Conservation (phyloP, 2,888 invertebrate species). For the Merodon equestris region DNA sequence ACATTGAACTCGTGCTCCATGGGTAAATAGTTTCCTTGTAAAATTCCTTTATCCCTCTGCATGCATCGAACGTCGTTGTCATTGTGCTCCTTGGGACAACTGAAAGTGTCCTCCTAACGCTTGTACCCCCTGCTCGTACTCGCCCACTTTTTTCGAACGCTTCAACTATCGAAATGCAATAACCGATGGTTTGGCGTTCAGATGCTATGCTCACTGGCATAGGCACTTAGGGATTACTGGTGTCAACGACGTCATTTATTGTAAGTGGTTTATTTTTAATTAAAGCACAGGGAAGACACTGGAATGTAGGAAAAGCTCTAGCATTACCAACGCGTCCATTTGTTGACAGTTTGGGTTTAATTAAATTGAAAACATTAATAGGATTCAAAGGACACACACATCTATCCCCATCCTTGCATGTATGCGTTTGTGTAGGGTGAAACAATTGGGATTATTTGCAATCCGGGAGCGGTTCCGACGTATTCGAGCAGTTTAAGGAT, state of each 20-base stretch:
- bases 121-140: too few species aligned
- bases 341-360: conserved; percentile 47
- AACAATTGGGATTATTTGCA: too few species aligned
- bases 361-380: conserved; percentile 59
- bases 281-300: too few species aligned
- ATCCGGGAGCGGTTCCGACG: too few species aligned
- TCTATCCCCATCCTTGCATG: too few species aligned
- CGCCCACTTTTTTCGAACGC: too few species aligned
- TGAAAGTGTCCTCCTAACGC: conserved; percentile 7
- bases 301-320: conserved; percentile 33
- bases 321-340: conserved; percentile 42
- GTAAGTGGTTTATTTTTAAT: too few species aligned
- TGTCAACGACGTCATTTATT: conserved; percentile 37
- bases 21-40: neutral
- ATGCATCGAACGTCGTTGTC: neutral
- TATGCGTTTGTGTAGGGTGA: too few species aligned
- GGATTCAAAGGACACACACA: conserved; percentile 29
- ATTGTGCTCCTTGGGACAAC: neutral
- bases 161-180: conserved; percentile 12
- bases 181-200: conserved; percentile 52
- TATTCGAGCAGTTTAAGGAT: too few species aligned
- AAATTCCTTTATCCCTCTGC: too few species aligned
- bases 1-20: conserved; percentile 4
- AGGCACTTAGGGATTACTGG: neutral
- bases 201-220: conserved; percentile 5